Conservation (phyloP, 2,113 vertebrate species). For the Festucalex cinctus region DNA sequence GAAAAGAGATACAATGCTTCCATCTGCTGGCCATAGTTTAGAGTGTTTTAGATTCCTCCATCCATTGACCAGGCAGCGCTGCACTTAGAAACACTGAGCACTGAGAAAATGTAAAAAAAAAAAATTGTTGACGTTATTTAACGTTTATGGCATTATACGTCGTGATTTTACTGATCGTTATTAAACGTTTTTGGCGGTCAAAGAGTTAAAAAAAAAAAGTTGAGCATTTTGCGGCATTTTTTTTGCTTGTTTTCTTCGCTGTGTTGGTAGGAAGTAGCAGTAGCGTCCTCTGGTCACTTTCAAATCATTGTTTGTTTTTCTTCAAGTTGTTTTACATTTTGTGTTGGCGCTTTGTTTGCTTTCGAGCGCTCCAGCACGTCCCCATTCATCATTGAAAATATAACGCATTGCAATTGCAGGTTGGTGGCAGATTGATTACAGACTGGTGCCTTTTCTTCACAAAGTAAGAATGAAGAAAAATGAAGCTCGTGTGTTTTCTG, state of each 20-base stretch:
- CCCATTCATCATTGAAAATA: slow-evolving; percentile 17
- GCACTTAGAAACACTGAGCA: too few relatives aligned
- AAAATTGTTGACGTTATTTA: too few relatives aligned
- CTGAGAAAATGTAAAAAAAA: slow-evolving; percentile 3
- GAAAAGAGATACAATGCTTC: too few relatives aligned
- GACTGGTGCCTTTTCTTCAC: slow-evolving; percentile 10
- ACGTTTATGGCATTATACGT: too few relatives aligned
- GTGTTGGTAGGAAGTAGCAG: not conserved
- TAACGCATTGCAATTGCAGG: slow-evolving; percentile 14
- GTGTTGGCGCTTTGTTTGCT: not conserved
- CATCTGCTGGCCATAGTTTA: too few relatives aligned
- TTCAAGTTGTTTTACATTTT: slow-evolving; percentile 14
- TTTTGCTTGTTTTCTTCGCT: not conserved
- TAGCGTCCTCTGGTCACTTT: not conserved
- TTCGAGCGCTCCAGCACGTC: slow-evolving; percentile 16
- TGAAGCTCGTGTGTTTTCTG: slow-evolving; percentile 13
- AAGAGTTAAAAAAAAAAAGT: too few relatives aligned
- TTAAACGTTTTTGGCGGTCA: too few relatives aligned
- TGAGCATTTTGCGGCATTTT: not conserved
- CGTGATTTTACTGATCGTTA: too few relatives aligned
- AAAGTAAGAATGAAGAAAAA: slow-evolving; percentile 25
- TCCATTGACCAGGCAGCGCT: too few relatives aligned
- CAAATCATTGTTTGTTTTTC: slow-evolving; percentile 15
- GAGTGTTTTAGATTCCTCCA: too few relatives aligned
- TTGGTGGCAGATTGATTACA: slow-evolving; percentile 28